A percentile compares a stretch with the other conserved stretches of the same genome.
phyloP scores from a whole-genome alignment of 2,797 vertebrate species.

The Hydrolagus colliei region DNA sequence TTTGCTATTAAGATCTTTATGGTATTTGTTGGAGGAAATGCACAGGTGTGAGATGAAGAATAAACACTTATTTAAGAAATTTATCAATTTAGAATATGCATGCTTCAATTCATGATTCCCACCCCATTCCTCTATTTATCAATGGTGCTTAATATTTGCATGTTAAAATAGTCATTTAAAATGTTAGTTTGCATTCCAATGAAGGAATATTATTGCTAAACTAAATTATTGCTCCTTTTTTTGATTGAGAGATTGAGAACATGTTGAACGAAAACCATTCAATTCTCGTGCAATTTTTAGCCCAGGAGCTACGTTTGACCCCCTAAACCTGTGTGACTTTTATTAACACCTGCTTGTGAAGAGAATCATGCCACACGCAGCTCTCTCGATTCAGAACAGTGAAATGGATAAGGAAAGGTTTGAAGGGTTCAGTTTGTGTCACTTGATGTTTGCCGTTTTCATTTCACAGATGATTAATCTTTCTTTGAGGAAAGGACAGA shows the following conservation, averaged over 20 bases:
- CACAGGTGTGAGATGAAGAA: neutral
- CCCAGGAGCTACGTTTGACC: conserved; percentile 66
- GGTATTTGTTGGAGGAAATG: neutral
- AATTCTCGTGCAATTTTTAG: neutral
- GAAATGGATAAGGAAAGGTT: conserved; percentile 97
- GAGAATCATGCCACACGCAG: conserved; percentile 74
- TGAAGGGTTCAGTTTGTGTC: conserved; percentile 98
- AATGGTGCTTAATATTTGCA: conserved; percentile 38
- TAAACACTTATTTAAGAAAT: neutral
- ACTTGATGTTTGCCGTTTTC: conserved; percentile 98
- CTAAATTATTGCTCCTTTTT: neutral
- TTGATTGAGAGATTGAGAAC: neutral
- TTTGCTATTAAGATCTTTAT: neutral
- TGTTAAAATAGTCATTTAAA: conserved; percentile 61
- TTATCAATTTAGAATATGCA: conserved; percentile 66
- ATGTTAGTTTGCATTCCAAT: neutral
- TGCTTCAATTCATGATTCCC: conserved; percentile 73
- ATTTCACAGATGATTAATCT: conserved; percentile 99
- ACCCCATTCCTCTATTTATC: conserved; percentile 75
- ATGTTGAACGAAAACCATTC: neutral
- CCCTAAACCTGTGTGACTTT: conserved; percentile 85
- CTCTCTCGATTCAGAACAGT: conserved; percentile 68
- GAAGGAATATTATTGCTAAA: neutral
- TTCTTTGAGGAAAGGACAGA: conserved; percentile 92
- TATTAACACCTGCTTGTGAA: conserved; percentile 99